A percentile compares a stretch with the other conserved stretches of the same genome.
Evolutionary conservation across 2,113 vertebrate species (phyloP).

Genomic region (Eolophus roseicapilla): DNA sequence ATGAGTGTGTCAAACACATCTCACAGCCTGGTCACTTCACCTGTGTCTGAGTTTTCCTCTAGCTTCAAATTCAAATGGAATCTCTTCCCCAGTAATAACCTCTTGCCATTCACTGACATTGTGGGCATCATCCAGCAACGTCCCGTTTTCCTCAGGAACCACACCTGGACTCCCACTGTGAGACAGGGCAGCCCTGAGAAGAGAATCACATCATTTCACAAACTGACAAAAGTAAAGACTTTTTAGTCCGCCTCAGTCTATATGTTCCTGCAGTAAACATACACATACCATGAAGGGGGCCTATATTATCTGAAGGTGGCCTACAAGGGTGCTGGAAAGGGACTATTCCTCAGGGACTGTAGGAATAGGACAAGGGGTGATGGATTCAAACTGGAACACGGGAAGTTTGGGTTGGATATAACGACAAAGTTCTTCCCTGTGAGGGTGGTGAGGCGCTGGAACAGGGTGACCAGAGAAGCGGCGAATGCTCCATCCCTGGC

Average conservation of each 20-base stretch:
- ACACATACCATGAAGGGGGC: neutral
- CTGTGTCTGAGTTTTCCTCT: slow-evolving; percentile 94
- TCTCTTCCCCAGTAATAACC: slow-evolving; percentile 90
- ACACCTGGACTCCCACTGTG: slow-evolving; percentile 95
- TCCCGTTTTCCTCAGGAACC: slow-evolving; percentile 81
- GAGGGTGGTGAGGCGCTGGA: neutral
- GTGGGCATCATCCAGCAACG: slow-evolving; percentile 85
- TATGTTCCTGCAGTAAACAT: neutral
- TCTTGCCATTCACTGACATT: slow-evolving; percentile 94
- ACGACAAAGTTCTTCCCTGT: neutral
- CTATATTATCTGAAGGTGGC: neutral
- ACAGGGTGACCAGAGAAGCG: neutral
- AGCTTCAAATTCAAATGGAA: slow-evolving; percentile 96
- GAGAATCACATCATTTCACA: neutral
- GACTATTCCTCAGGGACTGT: neutral
- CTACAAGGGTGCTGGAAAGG: neutral
- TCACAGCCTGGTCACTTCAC: slow-evolving; percentile 63
- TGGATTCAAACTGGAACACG: neutral
- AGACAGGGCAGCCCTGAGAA: slow-evolving; percentile 89
- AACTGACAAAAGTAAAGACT: neutral
- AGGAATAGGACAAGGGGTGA: neutral
- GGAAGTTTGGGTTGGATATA: neutral
- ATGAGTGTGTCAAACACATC: neutral
- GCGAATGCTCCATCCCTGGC: neutral
- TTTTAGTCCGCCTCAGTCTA: neutral